Evolutionary conservation across 2,113 vertebrate genomes (phyloP).

Genomic region (Orthonyx spaldingii): DNA sequence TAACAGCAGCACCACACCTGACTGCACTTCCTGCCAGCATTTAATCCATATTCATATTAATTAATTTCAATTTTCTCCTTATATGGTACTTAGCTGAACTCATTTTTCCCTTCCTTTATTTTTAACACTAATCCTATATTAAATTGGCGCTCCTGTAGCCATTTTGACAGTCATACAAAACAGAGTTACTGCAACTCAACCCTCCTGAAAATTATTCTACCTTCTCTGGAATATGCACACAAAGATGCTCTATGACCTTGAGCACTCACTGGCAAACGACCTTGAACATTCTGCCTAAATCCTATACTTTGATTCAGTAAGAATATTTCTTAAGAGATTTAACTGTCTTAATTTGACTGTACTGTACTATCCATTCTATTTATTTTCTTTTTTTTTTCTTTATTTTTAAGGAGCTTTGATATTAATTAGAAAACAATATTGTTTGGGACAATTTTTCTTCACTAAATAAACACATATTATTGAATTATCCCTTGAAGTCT

Average conservation of each 20-base stretch:
- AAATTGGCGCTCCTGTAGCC: background rate
- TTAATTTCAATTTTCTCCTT: background rate
- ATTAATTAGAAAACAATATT: background rate
- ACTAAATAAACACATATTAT: background rate
- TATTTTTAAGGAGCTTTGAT: background rate
- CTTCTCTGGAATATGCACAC: background rate
- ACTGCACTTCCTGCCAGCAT: background rate
- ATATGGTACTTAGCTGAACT: background rate
- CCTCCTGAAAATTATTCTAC: background rate
- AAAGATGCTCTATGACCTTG: background rate
- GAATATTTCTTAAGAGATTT: background rate
- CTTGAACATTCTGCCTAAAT: background rate
- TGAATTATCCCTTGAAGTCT: background rate
- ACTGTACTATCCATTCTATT: background rate
- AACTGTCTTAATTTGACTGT: background rate
- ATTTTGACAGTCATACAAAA: background rate
- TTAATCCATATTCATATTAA: background rate
- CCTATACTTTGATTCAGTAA: background rate
- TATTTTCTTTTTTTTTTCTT: background rate
- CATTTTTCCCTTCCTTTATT: background rate
- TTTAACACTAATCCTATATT: background rate
- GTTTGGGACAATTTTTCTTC: background rate
- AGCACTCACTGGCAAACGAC: background rate
- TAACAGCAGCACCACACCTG: background rate
- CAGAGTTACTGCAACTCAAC: background rate